Conservation (phyloP, 2,797 vertebrate genomes). For the Clarias fuscus region DNA sequence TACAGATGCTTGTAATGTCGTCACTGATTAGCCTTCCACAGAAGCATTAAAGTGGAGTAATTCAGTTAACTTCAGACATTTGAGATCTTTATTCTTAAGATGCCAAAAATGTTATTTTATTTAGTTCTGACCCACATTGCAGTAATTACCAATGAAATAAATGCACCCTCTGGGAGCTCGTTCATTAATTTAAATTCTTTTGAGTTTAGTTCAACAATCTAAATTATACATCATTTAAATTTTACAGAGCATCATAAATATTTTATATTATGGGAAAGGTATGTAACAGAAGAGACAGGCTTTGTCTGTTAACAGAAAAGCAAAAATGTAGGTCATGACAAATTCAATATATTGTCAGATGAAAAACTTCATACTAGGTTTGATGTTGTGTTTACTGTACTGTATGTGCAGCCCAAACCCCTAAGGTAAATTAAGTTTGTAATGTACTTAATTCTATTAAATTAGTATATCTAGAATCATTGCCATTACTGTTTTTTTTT, state of each 20-base stretch:
- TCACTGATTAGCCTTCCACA: conserved; percentile 37
- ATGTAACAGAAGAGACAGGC: background rate
- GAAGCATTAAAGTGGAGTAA: conserved; percentile 33
- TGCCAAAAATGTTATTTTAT: conserved; percentile 67
- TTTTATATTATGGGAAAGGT: background rate
- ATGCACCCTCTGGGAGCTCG: conserved; percentile 62
- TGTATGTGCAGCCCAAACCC: background rate
- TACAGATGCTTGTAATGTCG: conserved; percentile 22
- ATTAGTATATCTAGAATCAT: too few species aligned
- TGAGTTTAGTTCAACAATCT: background rate
- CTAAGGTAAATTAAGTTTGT: too few species aligned
- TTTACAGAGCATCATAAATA: background rate
- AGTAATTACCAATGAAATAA: conserved; percentile 71
- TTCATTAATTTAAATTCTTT: conserved; percentile 40
- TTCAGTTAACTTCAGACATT: conserved; percentile 38
- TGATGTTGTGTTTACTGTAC: background rate
- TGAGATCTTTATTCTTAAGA: conserved; percentile 55
- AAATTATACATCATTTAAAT: background rate
- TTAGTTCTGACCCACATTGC: conserved; percentile 61
- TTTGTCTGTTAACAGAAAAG: background rate
- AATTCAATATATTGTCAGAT: background rate
- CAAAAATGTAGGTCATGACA: background rate
- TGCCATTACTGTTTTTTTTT: too few species aligned
- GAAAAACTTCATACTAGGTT: too few species aligned
- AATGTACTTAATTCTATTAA: too few species aligned